Conservation (phyloP, 2,113 vertebrate genomes). For the Parotia lawesii region DNA sequence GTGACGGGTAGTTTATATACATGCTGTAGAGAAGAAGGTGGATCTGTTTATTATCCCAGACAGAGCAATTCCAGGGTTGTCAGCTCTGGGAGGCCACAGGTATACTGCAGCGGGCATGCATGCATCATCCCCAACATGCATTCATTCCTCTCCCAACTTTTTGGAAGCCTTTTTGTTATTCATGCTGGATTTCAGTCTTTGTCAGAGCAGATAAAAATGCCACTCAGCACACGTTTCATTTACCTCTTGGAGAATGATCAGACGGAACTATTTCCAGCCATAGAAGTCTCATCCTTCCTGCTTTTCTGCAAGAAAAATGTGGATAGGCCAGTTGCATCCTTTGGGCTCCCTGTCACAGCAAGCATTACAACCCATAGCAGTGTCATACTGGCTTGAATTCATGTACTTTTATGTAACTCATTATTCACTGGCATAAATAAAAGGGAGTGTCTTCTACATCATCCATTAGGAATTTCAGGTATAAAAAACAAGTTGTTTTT, state of each 20-base stretch:
- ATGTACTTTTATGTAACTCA: slow-evolving; percentile 22
- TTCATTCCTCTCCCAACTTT: background rate
- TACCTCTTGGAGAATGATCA: background rate
- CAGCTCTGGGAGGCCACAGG: background rate
- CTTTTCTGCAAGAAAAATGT: background rate
- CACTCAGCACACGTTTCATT: background rate
- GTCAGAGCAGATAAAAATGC: background rate
- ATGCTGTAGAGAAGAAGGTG: background rate
- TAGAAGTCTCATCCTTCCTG: background rate
- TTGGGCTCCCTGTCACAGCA: background rate
- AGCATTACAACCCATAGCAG: background rate
- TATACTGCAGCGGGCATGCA: background rate
- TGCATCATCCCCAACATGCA: background rate
- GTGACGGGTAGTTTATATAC: background rate
- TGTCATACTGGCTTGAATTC: background rate
- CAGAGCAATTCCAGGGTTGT: background rate
- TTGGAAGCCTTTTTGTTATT: background rate
- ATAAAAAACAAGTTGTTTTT: background rate
- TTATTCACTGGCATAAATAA: slow-evolving; percentile 1
- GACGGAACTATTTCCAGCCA: background rate
- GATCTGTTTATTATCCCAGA: background rate
- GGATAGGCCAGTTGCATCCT: background rate
- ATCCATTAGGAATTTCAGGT: slow-evolving; percentile 28
- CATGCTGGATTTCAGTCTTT: background rate
- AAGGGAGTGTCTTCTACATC: slow-evolving; percentile 48